Percentiles rank a stretch among this genome's conserved stretches.
These are phyloP conservation scores for Tillus elongatus DNA, from an alignment of 2,888 invertebrate species.

Conservation along the genomic window DNA sequence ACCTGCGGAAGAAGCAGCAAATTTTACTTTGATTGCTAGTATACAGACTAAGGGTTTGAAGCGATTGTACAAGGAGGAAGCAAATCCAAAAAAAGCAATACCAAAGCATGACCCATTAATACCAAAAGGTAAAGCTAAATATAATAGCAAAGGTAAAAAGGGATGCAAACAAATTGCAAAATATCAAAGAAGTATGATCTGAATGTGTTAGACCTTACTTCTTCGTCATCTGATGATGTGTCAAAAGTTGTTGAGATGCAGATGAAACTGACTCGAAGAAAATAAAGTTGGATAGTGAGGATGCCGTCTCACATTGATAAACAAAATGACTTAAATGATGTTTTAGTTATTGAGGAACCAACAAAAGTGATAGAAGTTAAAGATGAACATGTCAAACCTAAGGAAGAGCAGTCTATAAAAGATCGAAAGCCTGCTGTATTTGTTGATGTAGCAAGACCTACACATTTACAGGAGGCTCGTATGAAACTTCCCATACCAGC, in stretches of 20 bases:
- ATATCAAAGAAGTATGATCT: constrained; percentile 52
- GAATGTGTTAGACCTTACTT: constrained; percentile 59
- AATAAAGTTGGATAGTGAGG: too few relatives aligned
- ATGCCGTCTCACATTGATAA: too few relatives aligned
- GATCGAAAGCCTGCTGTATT: constrained; percentile 51
- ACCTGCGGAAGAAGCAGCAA: constrained; percentile 62
- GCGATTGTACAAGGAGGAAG: constrained; percentile 44
- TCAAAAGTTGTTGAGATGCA: constrained; percentile 31
- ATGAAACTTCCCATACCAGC: constrained; percentile 83
- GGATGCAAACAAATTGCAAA: too few relatives aligned
- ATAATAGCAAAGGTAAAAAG: constrained; percentile 44
- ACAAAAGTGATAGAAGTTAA: constrained; percentile 17
- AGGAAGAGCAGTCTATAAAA: constrained; percentile 12
- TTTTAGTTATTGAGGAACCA: constrained; percentile 15
- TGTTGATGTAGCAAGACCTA: constrained; percentile 66
- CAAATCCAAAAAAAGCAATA: constrained; percentile 28
- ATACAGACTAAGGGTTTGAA: constrained; percentile 81
- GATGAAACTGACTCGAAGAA: too few relatives aligned
- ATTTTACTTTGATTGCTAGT: constrained; percentile 69
- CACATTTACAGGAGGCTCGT: constrained; percentile 73
- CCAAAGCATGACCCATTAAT: constrained; percentile 35
- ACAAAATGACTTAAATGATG: too few relatives aligned
- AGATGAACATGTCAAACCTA: constrained; percentile 12
- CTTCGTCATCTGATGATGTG: constrained; percentile 27
- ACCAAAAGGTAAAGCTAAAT: constrained; percentile 24